Evolutionary conservation across 2,888 invertebrate genomes (phyloP), one percentile per base, ranked within the genome.

Genomic region (Drosophila tripunctata): DNA sequence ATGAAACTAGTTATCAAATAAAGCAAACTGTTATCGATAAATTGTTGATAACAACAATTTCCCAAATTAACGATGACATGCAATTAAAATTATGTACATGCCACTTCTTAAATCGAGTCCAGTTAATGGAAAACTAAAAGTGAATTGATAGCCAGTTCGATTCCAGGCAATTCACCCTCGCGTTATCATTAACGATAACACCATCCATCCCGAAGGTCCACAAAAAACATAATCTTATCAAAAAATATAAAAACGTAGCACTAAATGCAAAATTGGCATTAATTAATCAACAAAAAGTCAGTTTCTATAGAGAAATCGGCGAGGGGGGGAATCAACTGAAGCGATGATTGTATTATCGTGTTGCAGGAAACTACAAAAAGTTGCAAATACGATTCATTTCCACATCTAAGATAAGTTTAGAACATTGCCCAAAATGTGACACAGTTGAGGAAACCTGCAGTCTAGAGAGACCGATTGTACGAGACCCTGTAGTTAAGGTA

Each of bases 211-310:
- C 27, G 27, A 47, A 56, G 31, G 30, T 36, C 19, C 36, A 21
- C n/a, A n/a, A n/a, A 27, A 10, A 10, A 10, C 45, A 33, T 35
- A 60, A 67, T 67, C 70, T 71, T 62, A 71, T 71, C 75, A n/a
- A 22, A 44, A 17, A 35, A 12, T 44, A 31, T 21, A 22, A 58
- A 38, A 48, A 30, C 43, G 6, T 6, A 43, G n/a, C 45, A 19
- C 30, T 40, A 51, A 47, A 61, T 61, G 45, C 61, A 61, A 33
- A 55, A 47, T 35, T 24, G 14, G 7, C 15, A 12, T 61, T 61
- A 61, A 47, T 54, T 61, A 61, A 61, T 54, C 55, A 61, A 55
- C 14, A 45, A 45, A 24, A 36, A 31, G n/a, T n/a, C n/a, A n/a
- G n/a, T n/a, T n/a, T n/a, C n/a, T n/a, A n/a, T n/a, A n/a, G n/a